phyloP scores from a whole-genome alignment of 1,140 invertebrate species.

The Drosophila gunungcola region DNA sequence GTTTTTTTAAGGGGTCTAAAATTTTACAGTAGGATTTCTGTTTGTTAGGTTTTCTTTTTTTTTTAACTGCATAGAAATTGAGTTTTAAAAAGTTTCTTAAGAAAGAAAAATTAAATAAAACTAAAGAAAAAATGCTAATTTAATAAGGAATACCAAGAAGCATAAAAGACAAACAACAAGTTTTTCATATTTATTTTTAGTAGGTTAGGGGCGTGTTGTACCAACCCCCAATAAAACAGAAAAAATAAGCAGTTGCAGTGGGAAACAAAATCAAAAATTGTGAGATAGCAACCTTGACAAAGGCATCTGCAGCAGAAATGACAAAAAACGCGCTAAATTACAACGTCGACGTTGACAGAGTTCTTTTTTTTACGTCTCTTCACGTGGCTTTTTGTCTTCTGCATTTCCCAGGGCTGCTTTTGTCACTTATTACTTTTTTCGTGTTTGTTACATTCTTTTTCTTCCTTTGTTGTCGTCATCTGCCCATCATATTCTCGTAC shows the following conservation, averaged over 20 bases:
- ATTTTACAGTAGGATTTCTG: neutral
- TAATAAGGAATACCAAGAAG: neutral
- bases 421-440: constrained; percentile 52
- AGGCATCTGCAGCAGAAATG: constrained; percentile 32
- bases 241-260: constrained; percentile 6
- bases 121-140: no score
- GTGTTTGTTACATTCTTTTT: constrained; percentile 22
- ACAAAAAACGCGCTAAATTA: constrained; percentile 38
- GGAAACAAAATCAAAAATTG: constrained; percentile 17
- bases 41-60: no score
- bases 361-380: constrained; percentile 22
- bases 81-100: neutral
- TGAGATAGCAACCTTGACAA: constrained; percentile 36
- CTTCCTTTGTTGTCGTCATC: constrained; percentile 23
- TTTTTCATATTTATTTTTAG: neutral
- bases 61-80: no score
- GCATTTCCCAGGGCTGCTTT: constrained; percentile 41
- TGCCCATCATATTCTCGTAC: constrained; percentile 33
- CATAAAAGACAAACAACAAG: neutral
- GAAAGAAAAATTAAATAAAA: no score
- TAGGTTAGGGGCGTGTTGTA: constrained; percentile 7
- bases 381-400: constrained; percentile 25
- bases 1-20: constrained; percentile 2
- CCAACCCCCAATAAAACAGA: constrained; percentile 6
- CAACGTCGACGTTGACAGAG: constrained; percentile 44